Base-by-base conservation (phyloP, 2,113 vertebrate species). In the Hydrolagus affinis region DNA sequence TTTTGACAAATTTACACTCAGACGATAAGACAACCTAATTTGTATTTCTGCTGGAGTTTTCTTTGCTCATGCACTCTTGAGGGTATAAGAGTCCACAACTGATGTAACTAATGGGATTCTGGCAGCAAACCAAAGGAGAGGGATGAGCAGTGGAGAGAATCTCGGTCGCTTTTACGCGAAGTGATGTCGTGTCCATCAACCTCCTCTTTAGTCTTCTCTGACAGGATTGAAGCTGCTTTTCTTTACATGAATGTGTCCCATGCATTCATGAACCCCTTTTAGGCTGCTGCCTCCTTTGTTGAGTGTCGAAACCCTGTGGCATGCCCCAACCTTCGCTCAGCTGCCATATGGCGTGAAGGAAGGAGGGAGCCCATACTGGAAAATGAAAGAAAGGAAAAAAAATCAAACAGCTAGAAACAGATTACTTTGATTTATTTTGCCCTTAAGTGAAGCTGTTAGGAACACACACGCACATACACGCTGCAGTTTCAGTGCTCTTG, bases 261-360 rank as follows among this genome's bases (percentile, higher is more conserved):
- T 94, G 93, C 93, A 96, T 96, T 96, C 95, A 95, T 95, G 90
- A 93, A 91, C 90, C 68, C 87, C 91, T 88, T 91, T 93, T 94
- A 95, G 93, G 93, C 91, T 89, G 44, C 91, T 90, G 94, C 86
- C 88, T 88, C 94, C 92, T 96, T 97, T 97, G 95, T 97, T 90
- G 86, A 87, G 70, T 88, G 90, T 90, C 91, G 88, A 44, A 0
- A 85, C 91, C 91, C 85, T 88, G 73, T 90, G 92, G 90, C 93
- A 87, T 87, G 89, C 89, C 89, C 89, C 90, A 87, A 87, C 87
- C 88, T 91, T 88, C 91, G 90, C 94, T 92, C 94, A 96, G 91
- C 95, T 95, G 95, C 97, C 97, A 98, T 98, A 96, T 97, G 96
- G 95, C 94, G 89, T 89, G 2, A 87, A 78, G 89, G 90, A 89